A percentile compares a stretch with the other conserved stretches of the same genome.
These are phyloP conservation scores for Mystacornis crossleyi DNA, from an alignment of 2,113 vertebrate genomes.

Conservation along the genomic window DNA sequence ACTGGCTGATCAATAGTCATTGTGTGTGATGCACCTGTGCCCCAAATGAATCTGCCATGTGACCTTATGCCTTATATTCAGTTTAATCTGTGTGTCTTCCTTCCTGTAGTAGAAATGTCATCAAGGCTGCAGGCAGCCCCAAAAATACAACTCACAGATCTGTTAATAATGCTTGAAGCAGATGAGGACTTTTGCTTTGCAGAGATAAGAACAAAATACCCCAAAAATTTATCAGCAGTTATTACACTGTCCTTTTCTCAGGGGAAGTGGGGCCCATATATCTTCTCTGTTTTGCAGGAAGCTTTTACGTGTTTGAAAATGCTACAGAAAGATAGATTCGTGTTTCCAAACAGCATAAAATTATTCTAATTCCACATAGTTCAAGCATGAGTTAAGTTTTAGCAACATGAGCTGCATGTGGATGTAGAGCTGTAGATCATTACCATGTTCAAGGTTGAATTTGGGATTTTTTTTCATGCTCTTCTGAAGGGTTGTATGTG, in stretches of 20 bases:
- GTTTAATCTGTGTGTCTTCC: neutral
- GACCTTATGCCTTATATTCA: neutral
- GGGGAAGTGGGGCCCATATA: neutral
- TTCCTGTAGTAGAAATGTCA: neutral
- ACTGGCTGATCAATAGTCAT: neutral
- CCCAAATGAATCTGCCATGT: neutral
- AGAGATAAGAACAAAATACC: neutral
- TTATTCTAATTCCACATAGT: neutral
- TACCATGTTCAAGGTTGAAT: neutral
- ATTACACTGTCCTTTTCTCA: neutral
- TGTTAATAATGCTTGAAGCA: neutral
- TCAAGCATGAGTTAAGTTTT: neutral
- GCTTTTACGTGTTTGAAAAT: neutral
- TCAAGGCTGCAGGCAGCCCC: neutral
- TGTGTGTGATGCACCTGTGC: neutral
- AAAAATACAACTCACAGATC: neutral
- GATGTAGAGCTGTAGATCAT: neutral
- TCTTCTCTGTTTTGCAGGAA: neutral
- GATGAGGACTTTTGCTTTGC: neutral
- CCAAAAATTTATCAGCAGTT: neutral
- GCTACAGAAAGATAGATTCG: neutral
- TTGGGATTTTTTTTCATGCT: neutral
- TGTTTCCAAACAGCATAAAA: neutral
- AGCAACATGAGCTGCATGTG: neutral
- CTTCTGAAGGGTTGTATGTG: neutral